Conservation (phyloP, 2,888 invertebrate species). For the Charanyca ferruginea region DNA sequence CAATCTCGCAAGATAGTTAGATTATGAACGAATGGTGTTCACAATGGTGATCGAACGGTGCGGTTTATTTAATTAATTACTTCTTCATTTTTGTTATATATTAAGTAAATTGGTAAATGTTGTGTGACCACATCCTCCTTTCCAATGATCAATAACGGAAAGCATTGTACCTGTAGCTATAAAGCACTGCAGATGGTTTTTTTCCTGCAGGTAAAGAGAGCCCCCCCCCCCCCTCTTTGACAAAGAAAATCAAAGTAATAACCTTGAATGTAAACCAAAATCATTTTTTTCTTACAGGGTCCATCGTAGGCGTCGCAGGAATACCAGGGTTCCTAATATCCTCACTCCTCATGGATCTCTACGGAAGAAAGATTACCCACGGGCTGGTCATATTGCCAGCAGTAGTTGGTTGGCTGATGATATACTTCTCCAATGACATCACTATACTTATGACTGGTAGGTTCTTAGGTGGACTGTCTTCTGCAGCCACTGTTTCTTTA, state of each 20-base stretch:
- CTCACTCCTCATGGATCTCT: constrained; percentile 69
- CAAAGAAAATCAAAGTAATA: not conserved
- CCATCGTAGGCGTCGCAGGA: constrained; percentile 68
- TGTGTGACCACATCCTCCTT: no score
- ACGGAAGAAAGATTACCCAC: constrained; percentile 68
- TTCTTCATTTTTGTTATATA: no score
- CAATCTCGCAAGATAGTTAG: no score
- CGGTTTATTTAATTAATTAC: no score
- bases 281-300: constrained; percentile 63
- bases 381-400: constrained; percentile 77
- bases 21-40: no score
- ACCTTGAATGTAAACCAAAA: not conserved
- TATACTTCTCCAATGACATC: constrained; percentile 49
- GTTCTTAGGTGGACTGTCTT: constrained; percentile 46
- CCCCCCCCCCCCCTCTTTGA: no score
- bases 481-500: constrained; percentile 64
- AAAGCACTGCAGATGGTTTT: no score
- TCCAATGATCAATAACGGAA: no score
- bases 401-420: constrained; percentile 63
- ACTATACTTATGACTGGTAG: constrained; percentile 51
- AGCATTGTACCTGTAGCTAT: no score
- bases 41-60: no score
- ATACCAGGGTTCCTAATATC: constrained; percentile 72
- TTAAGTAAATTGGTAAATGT: no score
- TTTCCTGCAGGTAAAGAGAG: no score